Evolutionary conservation across 64 coral and sea anemone species (phyloP).

Genomic region (Stichodactyla mertensii): DNA sequence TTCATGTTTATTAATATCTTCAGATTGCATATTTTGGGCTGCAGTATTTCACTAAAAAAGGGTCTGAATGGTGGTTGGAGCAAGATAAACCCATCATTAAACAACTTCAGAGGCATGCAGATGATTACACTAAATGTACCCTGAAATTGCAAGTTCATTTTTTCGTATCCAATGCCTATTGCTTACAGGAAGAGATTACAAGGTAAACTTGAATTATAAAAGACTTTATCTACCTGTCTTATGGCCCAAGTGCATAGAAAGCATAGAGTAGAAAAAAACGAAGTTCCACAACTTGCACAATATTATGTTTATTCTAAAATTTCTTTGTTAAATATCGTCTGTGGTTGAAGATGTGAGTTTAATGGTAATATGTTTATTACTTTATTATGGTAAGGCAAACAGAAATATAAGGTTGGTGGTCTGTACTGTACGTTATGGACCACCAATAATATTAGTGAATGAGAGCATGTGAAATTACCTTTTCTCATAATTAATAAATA

Average conservation of each 20-base stretch:
- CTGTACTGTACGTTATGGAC: too few relatives aligned
- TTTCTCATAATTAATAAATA: too few relatives aligned
- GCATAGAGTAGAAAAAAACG: too few relatives aligned
- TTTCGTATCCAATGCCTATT: slow-evolving; percentile 52
- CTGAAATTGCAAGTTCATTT: slow-evolving; percentile 70
- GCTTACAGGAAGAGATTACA: slow-evolving; percentile 49
- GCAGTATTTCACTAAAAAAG: slow-evolving; percentile 65
- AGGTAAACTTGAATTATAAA: slow-evolving; percentile 35
- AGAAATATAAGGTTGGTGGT: too few relatives aligned
- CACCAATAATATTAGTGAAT: too few relatives aligned
- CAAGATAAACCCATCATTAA: slow-evolving; percentile 73
- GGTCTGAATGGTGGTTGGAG: slow-evolving; percentile 65
- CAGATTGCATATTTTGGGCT: slow-evolving; percentile 79
- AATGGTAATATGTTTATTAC: too few relatives aligned
- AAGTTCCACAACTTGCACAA: too few relatives aligned
- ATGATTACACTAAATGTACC: slow-evolving; percentile 28
- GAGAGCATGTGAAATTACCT: too few relatives aligned
- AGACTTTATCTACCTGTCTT: not conserved
- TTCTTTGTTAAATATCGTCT: too few relatives aligned
- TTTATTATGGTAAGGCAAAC: too few relatives aligned
- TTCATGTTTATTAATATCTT: slow-evolving; percentile 1
- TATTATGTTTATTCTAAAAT: too few relatives aligned
- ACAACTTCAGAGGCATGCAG: slow-evolving; percentile 62
- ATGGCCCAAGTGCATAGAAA: not conserved
- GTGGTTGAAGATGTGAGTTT: too few relatives aligned